Evolutionary conservation across 2,113 vertebrate species (phyloP), one percentile per base, ranked within the genome.

Genomic region (Sinocyclocheilus grahami): DNA sequence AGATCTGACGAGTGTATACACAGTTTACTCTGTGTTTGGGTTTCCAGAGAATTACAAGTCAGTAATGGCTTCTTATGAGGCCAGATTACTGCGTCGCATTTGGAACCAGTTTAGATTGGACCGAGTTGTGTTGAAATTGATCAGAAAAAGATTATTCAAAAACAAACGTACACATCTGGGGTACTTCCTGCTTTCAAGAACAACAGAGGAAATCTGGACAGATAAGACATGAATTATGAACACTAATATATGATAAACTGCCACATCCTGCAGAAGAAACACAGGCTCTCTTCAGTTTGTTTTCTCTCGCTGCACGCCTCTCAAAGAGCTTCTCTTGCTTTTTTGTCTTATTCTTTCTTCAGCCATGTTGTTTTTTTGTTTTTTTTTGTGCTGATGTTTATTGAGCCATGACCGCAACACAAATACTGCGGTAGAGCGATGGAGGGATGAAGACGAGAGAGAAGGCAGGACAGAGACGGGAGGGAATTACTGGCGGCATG

Each of bases 51-150:
- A 82, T 85, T 86, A 83, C 5, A 16, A 58, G 84, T 82, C 72
- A 71, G 63, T 83, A 88, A 88, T 83, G 74, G 22, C 63, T 72
- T 16, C 84, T 86, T 83, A 88, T 83, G 65, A 86, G 71, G 65
- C 79, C 83, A 76, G 79, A 85, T 85, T 81, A 82, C 24, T 20
- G 37, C n/a, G 33, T 55, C 18, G 33, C 3, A 60, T 10, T 11
- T 6, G 79, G 48, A 39, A 37, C 5, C 42, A 78, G 77, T 82
- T 65, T 82, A 24, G 22, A 30, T 48, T 82, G 60, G 37, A 81
- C 60, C 5, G 79, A 58, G 12, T 78, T 39, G 27, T 55, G 81
- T 60, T 74, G 80, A 42, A 53, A 63, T 76, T 46, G 77, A 18
- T 71, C 63, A 72, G 5, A 78, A 42, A 69, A 27, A 14, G 37